Base-by-base conservation (phyloP, 2,797 vertebrate genomes). In the Gorsachius magnificus region DNA sequence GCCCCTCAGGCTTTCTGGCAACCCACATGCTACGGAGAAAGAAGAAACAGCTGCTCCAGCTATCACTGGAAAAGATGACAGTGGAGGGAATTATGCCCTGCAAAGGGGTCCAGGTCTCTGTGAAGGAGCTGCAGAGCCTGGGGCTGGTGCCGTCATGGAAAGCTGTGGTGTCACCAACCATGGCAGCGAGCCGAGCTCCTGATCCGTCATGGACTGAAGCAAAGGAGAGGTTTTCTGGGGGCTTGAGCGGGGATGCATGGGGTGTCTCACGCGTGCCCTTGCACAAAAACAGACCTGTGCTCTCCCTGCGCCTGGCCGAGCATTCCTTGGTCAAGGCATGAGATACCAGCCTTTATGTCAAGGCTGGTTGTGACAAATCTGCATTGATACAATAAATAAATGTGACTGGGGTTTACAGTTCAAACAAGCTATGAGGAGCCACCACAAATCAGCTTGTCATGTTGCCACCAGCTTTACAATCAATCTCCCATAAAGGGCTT, bases 401-500 rank as follows among this genome's bases (percentile, higher is more conserved):
- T 38, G 69, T 85, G 76, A n/a, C 75, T 33, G 79, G 91, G 72
- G 79, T 96, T 93, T 96, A 81, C 84, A 95, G 90, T 95, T 97
- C 93, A 96, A 95, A 92, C 94, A 91, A 95, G 92, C 92, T 91
- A 66, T 24, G 87, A 94, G 93, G 84, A 92, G 94, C 91, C 93
- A 94, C 90, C 91, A 96, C 96, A 97, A 97, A 97, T 97, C 96
- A 97, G 96, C 65, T 92, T 97, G 96, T 97, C 96, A 97, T 4
- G 5, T 79, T 58, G 85, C 84, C 96, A 96, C 89, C 89, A 83
- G 83, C 72, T 91, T 93, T 89, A 91, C 90, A 87, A 96, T 97
- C 93, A 97, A 97, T 96, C 96, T 97, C 93, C 85, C 38, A 69
- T 76, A 93, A 94, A 93, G 93, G 95, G 89, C 93, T 96, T 96